Evolutionary conservation across 1,140 invertebrate species (phyloP).

Genomic region (Dolichoris vasculosae): DNA sequence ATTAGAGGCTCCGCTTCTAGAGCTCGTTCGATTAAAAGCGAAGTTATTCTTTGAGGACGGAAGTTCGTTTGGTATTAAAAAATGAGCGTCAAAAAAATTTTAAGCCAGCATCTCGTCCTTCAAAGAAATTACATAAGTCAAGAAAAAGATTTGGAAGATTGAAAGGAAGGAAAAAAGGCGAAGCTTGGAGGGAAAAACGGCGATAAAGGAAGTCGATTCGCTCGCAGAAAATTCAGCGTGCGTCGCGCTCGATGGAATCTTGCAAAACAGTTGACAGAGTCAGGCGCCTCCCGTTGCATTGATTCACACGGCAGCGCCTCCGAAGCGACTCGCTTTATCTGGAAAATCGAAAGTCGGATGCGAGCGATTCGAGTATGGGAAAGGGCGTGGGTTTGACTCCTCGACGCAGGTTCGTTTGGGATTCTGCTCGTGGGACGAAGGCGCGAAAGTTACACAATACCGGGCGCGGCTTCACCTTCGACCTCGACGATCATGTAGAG

Average conservation of each 20-base stretch:
- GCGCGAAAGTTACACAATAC: conserved; percentile 22
- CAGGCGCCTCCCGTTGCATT: neutral
- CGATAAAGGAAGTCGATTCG: too few species aligned
- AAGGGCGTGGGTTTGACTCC: conserved; percentile 42
- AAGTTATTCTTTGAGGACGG: too few species aligned
- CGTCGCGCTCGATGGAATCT: neutral
- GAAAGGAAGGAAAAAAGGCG: too few species aligned
- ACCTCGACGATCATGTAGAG: conserved; percentile 40
- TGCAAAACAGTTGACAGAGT: neutral
- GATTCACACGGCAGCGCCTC: too few species aligned
- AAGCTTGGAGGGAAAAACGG: neutral
- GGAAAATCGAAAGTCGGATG: conserved; percentile 25
- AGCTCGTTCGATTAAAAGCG: too few species aligned
- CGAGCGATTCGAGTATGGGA: neutral
- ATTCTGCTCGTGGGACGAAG: neutral
- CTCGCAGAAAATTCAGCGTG: neutral
- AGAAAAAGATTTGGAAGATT: too few species aligned
- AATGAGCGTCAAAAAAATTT: too few species aligned
- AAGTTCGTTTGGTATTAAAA: neutral
- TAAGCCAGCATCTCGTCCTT: too few species aligned
- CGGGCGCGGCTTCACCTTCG: conserved; percentile 53
- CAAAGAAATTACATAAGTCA: too few species aligned
- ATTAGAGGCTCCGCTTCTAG: too few species aligned
- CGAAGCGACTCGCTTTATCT: neutral
- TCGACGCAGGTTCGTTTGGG: neutral